phyloP scores from a whole-genome alignment of 2,113 vertebrate species.

The Sakesphorus luctuosus region DNA sequence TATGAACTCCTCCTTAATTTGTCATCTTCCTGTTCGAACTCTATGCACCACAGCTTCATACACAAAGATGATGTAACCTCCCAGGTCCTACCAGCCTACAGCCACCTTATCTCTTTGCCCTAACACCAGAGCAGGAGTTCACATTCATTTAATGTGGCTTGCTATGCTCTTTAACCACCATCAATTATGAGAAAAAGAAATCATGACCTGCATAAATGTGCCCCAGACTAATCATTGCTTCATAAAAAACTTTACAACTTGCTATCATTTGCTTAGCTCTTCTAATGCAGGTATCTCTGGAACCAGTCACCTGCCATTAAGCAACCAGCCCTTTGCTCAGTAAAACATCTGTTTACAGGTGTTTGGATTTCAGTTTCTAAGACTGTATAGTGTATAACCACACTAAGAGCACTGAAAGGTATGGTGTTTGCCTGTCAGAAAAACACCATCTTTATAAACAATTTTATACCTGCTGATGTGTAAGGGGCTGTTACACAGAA shows the following conservation, averaged over 20 bases:
- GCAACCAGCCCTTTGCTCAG: not conserved
- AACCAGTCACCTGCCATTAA: not conserved
- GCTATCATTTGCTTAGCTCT: not conserved
- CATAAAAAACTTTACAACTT: not conserved
- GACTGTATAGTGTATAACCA: not conserved
- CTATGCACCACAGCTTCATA: not conserved
- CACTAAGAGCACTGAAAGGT: not conserved
- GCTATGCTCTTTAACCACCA: not conserved
- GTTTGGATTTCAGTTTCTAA: not conserved
- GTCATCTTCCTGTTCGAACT: not conserved
- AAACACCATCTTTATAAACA: not conserved
- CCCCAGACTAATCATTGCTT: not conserved
- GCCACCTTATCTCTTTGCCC: not conserved
- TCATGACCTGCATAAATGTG: not conserved
- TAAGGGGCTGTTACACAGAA: not conserved
- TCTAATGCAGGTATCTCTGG: not conserved
- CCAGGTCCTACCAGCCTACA: not conserved
- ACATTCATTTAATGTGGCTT: not conserved
- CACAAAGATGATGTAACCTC: not conserved
- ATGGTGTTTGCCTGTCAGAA: not conserved
- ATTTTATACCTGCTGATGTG: not conserved
- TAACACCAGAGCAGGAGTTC: not conserved
- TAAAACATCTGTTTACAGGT: not conserved
- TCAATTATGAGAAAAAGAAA: not conserved
- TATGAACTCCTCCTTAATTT: not conserved